Base-by-base conservation (phyloP, 2,113 vertebrate species). In the Pipa parva region DNA sequence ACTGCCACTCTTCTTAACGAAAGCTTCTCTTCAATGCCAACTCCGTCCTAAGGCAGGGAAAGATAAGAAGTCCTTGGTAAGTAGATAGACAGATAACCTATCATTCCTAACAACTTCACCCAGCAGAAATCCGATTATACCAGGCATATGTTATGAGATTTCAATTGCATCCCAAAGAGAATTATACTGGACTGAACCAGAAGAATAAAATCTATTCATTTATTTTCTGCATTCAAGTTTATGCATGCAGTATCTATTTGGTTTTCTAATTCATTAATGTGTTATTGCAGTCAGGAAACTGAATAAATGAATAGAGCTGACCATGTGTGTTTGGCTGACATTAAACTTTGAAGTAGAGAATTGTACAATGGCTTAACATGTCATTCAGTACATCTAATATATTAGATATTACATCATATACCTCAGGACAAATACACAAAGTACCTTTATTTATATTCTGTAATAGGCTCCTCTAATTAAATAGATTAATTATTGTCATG, bases 1-100 rank as follows among this genome's bases (percentile, higher is more conserved):
- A 92, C 89, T 2, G 90, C 90, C 54, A 91, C 90, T 57, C 86
- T 78, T 57, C 89, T 85, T 77, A 92, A 81, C 31, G 89, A 92
- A 17, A 91, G 74, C 74, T 92, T 91, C 77, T 92, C 90, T 59
- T 91, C 88, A 63, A 91, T 86, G 36, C 89, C 89, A 27, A 88
- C 76, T 27, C 90, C 89, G 85, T 91, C 90, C 90, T 92, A 78
- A 20, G 77, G 82, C 75, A 63, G 13, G 74, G 63, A 74, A 76
- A 71, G 65, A 77, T 63, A 73, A 75, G 60, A 39, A 63, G 4
- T 21, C 74, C 0, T 6, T 39, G 9, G 76, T 71, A 21, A 79
- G 73, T 12, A 75, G 45, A 68, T 26, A 61, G 72, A 73, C 64
- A 17, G 39, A n/a, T n/a, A n/a, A 33, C 0, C 65, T 37, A 63